A percentile compares a stretch with the other conserved stretches of the same genome.
These are phyloP conservation scores for Trichacis sp. DNA, from an alignment of 2,888 invertebrate species.

Conservation along the genomic window DNA sequence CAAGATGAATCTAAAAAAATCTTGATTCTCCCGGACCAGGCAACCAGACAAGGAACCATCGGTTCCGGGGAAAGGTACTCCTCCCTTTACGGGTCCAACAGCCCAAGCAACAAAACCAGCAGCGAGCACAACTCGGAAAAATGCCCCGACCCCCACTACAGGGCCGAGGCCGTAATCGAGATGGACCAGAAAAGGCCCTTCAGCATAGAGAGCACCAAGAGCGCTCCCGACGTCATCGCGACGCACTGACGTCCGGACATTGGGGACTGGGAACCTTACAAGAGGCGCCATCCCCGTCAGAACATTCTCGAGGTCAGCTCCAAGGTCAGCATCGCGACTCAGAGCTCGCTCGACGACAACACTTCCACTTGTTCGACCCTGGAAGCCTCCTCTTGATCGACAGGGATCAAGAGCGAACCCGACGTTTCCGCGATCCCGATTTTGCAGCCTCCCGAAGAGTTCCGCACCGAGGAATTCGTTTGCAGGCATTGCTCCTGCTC, in stretches of 20 bases:
- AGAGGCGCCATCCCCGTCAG: slow-evolving; percentile 72
- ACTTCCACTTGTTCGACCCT: slow-evolving; percentile 51
- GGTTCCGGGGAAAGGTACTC: slow-evolving; percentile 63
- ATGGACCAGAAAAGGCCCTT: slow-evolving; percentile 75
- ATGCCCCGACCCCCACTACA: slow-evolving; percentile 65
- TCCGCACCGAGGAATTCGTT: slow-evolving; percentile 41
- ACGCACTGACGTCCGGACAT: slow-evolving; percentile 78
- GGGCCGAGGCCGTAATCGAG: slow-evolving; percentile 75
- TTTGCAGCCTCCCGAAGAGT: slow-evolving; percentile 53
- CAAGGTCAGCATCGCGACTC: slow-evolving; percentile 57
- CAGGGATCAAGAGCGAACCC: slow-evolving; percentile 22
- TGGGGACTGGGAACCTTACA: slow-evolving; percentile 74
- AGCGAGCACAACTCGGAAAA: slow-evolving; percentile 52
- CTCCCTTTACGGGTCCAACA: slow-evolving; percentile 54
- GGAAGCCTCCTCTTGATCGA: slow-evolving; percentile 60
- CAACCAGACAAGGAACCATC: slow-evolving; percentile 37
- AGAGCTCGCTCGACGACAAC: slow-evolving; percentile 63
- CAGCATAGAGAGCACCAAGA: slow-evolving; percentile 87
- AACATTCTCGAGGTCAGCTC: slow-evolving; percentile 20
- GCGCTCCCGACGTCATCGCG: slow-evolving; percentile 91
- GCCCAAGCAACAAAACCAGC: slow-evolving; percentile 43
- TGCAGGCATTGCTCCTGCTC: slow-evolving; percentile 52
- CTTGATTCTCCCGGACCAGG: no score
- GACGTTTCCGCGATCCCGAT: slow-evolving; percentile 28
- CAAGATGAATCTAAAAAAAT: no score